Conservation (phyloP, 2,888 invertebrate genomes). For the Phalera bucephala region DNA sequence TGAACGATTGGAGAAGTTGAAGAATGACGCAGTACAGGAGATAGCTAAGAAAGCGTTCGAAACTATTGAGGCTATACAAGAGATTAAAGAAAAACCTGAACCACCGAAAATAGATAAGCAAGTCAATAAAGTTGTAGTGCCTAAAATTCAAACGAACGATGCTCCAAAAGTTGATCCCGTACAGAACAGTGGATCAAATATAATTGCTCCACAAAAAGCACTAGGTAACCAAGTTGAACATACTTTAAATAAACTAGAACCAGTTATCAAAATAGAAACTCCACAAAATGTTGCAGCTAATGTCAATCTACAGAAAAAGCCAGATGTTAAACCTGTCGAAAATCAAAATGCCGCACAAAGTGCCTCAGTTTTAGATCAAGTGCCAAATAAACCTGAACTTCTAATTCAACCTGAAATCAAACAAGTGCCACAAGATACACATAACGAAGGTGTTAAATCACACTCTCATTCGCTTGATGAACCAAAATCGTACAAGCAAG, state of each 20-base stretch:
- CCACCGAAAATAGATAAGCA: conserved; percentile 1
- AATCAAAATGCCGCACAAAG: conserved; percentile 9
- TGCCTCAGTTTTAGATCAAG: conserved; percentile 10
- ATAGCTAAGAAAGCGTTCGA: conserved; percentile 74
- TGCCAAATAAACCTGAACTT: conserved; percentile 10
- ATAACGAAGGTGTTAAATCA: conserved; percentile 11
- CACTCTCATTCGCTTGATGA: conserved; percentile 65
- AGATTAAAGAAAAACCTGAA: conserved; percentile 56
- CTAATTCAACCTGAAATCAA: conserved; percentile 13
- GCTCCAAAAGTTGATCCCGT: not conserved
- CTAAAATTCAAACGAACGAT: conserved; percentile 1
- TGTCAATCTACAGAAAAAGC: conserved; percentile 3
- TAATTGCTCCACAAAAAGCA: conserved; percentile 5
- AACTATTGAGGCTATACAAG: conserved; percentile 70
- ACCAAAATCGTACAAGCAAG: conserved; percentile 66
- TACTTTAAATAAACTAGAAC: not conserved
- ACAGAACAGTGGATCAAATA: conserved; percentile 8
- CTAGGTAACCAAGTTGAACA: conserved; percentile 4
- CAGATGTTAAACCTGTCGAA: conserved; percentile 4
- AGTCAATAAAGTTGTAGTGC: conserved; percentile 2
- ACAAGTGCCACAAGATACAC: conserved; percentile 1
- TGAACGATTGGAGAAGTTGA: conserved; percentile 52
- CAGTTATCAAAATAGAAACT: conserved; percentile 8
- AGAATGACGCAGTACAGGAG: conserved; percentile 69
- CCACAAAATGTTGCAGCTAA: conserved; percentile 6